These are phyloP conservation scores for Phaethornis superciliosus DNA, from an alignment of 2,113 vertebrate species.

Conservation along the genomic window DNA sequence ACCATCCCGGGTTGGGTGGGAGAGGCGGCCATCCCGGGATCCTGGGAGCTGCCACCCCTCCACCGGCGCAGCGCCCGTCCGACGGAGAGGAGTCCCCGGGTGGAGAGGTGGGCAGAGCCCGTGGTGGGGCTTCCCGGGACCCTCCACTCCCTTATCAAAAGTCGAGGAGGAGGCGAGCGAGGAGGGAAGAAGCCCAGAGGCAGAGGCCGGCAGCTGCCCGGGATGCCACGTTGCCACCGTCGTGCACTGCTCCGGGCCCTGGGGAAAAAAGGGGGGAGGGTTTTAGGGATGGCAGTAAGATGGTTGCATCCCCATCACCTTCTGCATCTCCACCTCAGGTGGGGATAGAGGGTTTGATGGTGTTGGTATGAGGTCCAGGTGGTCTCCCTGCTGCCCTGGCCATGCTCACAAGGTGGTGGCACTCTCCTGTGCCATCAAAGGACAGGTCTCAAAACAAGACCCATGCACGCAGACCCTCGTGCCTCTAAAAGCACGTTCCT, in stretches of 20 bases:
- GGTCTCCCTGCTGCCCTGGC: no score
- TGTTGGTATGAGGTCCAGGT: no score
- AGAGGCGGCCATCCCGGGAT: conserved; percentile 51
- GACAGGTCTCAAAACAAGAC: no score
- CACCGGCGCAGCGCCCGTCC: conserved; percentile 11
- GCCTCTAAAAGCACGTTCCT: no score
- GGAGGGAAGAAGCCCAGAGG: conserved; percentile 83
- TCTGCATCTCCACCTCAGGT: accelerated
- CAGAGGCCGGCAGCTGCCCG: conserved; percentile 78
- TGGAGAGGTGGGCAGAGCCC: conserved; percentile 80
- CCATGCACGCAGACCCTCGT: no score
- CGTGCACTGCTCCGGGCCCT: conserved; percentile 93
- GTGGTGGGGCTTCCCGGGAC: conserved; percentile 71
- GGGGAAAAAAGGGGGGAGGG: background rate
- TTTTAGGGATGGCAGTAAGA: accelerated
- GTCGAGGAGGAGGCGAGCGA: conserved; percentile 85
- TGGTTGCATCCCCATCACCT: accelerated
- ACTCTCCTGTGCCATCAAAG: no score
- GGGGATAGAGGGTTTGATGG: background rate
- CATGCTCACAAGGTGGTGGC: no score
- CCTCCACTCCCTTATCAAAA: conserved; percentile 89
- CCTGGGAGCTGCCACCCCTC: conserved; percentile 5
- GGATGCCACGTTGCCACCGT: conserved; percentile 82
- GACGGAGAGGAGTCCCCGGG: conserved; percentile 41
- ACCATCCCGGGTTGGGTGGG: conserved; percentile 26